Evolutionary conservation across 2,113 vertebrate species (phyloP), one percentile per base, ranked within the genome.

Genomic region (Nansenia antarctica): DNA sequence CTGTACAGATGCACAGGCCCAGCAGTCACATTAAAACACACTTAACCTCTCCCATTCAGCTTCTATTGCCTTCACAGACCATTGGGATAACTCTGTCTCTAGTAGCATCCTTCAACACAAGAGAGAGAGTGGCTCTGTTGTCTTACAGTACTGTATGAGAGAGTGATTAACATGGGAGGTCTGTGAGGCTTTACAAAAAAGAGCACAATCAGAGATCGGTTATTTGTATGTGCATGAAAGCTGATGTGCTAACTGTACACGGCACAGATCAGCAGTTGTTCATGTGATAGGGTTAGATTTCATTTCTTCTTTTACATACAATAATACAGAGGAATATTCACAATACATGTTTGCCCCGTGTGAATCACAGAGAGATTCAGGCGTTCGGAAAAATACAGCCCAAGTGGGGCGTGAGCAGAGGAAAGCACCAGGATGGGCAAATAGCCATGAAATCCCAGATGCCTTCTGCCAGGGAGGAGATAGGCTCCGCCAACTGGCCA

Each of bases 391-490:
- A 63, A 69, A 67, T 31, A 62, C 0, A 20, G 76, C 69, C 76
- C 80, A 73, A 81, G 68, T 82, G 83, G 79, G 79, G 75, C 69
- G 64, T 18, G 70, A 79, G 74, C 67, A 72, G 76, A 82, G 78
- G 59, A 73, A 83, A 87, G 71, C 72, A 76, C 80, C 76, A 77
- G 73, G 76, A 67, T 60, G 63, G 84, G 86, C 81, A 85, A 87
- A 87, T 86, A 86, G 82, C 84, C 86, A 86, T 74, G 76, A 78
- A 87, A 85, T 90, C 86, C 88, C 88, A 14, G 42, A 82, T 71
- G 86, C 82, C 78, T 79, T 78, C 87, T 91, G 89, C 84, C 86
- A 88, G 83, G 47, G 72, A 74, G 63, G 65, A 90, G 89, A 92
- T 91, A 90, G 89, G 77, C 83, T 68, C 55, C 73, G 63, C 82